Conservation (phyloP, 2,888 invertebrate genomes). For the Campoletis raptor region DNA sequence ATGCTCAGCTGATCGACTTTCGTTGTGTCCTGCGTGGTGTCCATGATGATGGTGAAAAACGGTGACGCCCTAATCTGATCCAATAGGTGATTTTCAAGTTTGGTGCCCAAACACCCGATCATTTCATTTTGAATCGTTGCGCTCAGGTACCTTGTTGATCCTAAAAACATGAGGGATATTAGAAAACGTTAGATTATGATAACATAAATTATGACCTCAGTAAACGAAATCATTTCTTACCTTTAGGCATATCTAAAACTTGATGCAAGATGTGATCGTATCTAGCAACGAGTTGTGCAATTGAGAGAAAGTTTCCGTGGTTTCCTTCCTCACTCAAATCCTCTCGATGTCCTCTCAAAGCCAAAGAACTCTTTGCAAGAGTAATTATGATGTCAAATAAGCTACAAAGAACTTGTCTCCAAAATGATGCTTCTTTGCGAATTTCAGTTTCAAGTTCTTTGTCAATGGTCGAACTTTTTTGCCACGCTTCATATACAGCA, state of each 20-base stretch:
- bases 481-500: slow-evolving; percentile 70
- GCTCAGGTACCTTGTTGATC: slow-evolving; percentile 17
- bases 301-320: slow-evolving; percentile 74
- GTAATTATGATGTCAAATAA: slow-evolving; percentile 67
- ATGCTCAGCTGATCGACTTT: slow-evolving; percentile 78
- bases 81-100: slow-evolving; percentile 65
- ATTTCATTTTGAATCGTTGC: slow-evolving; percentile 32
- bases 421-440: slow-evolving; percentile 40
- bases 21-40: slow-evolving; percentile 75
- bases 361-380: slow-evolving; percentile 63
- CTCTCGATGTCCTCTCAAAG: slow-evolving; percentile 69
- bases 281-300: slow-evolving; percentile 72
- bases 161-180: slow-evolving; percentile 10
- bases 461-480: slow-evolving; percentile 64
- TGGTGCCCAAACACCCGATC: slow-evolving; percentile 66
- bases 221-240: slow-evolving; percentile 39
- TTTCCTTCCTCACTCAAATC: slow-evolving; percentile 63
- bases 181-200: not conserved
- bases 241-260: slow-evolving; percentile 73
- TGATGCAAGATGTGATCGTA: slow-evolving; percentile 73
- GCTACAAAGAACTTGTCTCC: slow-evolving; percentile 64
- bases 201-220: not conserved
- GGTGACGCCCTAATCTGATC: slow-evolving; percentile 74
- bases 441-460: slow-evolving; percentile 64
- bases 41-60: slow-evolving; percentile 75